phyloP scores from a whole-genome alignment of 2,113 vertebrate species.

The Columba janthina region DNA sequence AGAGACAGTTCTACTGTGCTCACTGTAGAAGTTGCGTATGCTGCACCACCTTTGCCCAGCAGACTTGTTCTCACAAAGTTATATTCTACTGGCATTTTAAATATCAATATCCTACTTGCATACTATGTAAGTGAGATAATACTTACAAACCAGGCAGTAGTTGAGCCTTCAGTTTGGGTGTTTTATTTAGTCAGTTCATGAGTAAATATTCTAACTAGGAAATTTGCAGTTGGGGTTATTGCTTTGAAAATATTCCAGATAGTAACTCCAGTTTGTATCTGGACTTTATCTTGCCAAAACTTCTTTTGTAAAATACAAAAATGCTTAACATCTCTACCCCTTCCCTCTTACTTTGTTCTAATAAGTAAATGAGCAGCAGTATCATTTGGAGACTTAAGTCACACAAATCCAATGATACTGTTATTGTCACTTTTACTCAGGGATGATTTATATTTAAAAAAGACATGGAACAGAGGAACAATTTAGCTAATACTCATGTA shows the following conservation, averaged over 20 bases:
- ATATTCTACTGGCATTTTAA: neutral
- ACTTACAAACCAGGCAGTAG: neutral
- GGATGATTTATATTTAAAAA: neutral
- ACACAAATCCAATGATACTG: neutral
- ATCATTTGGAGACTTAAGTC: neutral
- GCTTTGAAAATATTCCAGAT: neutral
- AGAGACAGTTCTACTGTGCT: neutral
- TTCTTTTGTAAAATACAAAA: neutral
- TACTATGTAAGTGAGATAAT: neutral
- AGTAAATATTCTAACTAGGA: neutral
- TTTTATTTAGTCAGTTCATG: neutral
- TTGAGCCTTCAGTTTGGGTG: neutral
- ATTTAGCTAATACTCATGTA: conserved; percentile 36
- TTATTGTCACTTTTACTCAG: neutral
- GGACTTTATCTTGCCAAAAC: neutral
- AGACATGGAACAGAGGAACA: conserved; percentile 13
- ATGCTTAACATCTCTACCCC: neutral
- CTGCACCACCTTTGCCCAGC: neutral
- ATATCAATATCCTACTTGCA: neutral
- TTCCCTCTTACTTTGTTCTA: neutral
- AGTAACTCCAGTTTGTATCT: neutral
- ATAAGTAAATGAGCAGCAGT: neutral
- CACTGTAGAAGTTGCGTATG: neutral
- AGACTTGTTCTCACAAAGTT: neutral
- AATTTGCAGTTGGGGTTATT: neutral